These are phyloP conservation scores for Sorex fumeus DNA, from an alignment of 2,113 vertebrate species.

Conservation along the genomic window DNA sequence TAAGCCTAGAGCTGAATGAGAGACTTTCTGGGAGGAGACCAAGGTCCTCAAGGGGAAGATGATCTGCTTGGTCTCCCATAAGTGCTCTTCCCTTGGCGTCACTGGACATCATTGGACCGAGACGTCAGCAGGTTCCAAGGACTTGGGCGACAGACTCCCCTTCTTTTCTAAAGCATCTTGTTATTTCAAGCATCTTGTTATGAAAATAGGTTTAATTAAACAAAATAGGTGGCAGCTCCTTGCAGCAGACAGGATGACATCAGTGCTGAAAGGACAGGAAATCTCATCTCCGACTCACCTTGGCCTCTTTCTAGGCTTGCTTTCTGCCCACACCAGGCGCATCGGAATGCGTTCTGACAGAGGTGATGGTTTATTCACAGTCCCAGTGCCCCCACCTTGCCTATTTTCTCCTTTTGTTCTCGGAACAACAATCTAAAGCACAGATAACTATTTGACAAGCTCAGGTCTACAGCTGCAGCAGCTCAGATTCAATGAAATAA, in stretches of 20 bases:
- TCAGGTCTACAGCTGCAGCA: constrained; percentile 48
- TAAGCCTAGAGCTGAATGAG: not conserved
- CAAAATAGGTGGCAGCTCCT: constrained; percentile 55
- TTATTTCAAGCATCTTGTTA: constrained; percentile 57
- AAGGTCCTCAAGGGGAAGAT: constrained; percentile 6
- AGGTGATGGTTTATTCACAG: not conserved
- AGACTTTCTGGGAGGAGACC: not conserved
- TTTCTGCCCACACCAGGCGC: not conserved
- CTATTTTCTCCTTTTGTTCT: constrained; percentile 54
- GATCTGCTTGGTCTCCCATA: not conserved
- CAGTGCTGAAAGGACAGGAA: constrained; percentile 62
- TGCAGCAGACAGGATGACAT: constrained; percentile 63
- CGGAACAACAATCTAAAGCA: constrained; percentile 56
- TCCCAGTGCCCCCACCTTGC: constrained; percentile 38
- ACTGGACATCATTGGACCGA: not conserved
- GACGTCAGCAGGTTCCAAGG: constrained; percentile 5
- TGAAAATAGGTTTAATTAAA: constrained; percentile 58
- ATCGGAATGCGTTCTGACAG: not conserved
- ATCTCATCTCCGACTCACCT: constrained; percentile 52
- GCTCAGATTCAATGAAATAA: constrained; percentile 3
- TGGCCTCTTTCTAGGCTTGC: constrained; percentile 43
- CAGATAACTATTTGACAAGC: constrained; percentile 69
- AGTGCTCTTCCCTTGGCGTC: not conserved
- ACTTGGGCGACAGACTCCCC: not conserved
- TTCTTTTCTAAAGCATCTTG: constrained; percentile 8